These are phyloP conservation scores for Junonia oenone DNA, from an alignment of 2,888 invertebrate species.

Conservation along the genomic window DNA sequence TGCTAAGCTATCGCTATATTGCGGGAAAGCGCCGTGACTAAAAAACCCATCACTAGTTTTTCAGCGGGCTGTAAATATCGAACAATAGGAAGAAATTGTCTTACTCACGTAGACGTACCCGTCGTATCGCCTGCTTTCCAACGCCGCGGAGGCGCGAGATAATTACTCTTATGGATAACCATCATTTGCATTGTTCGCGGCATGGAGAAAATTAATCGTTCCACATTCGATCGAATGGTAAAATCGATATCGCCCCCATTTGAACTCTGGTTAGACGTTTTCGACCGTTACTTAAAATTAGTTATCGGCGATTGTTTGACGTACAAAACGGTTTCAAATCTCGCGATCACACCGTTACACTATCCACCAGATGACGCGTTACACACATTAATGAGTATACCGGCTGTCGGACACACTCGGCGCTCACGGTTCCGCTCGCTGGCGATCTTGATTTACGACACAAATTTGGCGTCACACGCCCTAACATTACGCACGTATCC, in stretches of 20 bases:
- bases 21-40: conserved; percentile 58
- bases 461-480: conserved; percentile 29
- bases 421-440: conserved; percentile 24
- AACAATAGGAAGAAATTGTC: conserved; percentile 74
- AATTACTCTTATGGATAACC: conserved; percentile 65
- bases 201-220: conserved; percentile 70
- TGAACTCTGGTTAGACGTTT: conserved; percentile 4
- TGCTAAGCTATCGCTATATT: conserved; percentile 33
- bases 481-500: conserved; percentile 19
- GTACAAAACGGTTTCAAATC: conserved; percentile 17
- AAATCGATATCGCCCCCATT: conserved; percentile 31
- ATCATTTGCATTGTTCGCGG: conserved; percentile 72
- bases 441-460: conserved; percentile 27
- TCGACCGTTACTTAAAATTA: conserved; percentile 23
- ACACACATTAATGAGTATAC: conserved; percentile 24
- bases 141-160: conserved; percentile 46
- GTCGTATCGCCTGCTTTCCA: conserved; percentile 65
- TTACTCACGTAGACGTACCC: conserved; percentile 54
- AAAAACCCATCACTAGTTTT: conserved; percentile 45
- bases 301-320: conserved; percentile 15
- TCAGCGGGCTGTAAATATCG: conserved; percentile 40
- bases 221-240: conserved; percentile 43
- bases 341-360: conserved; percentile 31
- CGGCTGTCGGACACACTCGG: conserved; percentile 8
- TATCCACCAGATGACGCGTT: conserved; percentile 24